Percentiles rank a stretch among this genome's conserved stretches.
These are phyloP conservation scores for Mirounga angustirostris DNA, from an alignment of 2,113 vertebrate genomes.

Conservation along the genomic window DNA sequence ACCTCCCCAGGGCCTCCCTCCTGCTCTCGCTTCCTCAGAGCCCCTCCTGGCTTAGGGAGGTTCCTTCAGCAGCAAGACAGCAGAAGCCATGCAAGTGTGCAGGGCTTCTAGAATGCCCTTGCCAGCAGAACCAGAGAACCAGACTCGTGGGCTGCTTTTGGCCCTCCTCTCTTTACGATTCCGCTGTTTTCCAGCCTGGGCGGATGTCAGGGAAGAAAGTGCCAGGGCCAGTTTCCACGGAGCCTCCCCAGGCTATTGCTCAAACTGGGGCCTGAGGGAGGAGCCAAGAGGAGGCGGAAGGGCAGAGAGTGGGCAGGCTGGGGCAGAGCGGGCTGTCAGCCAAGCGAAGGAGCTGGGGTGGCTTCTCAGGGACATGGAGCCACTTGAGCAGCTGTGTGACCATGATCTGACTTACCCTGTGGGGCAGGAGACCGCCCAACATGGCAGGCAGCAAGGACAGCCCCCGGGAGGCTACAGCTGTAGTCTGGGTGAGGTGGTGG, in stretches of 20 bases:
- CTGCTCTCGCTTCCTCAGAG: neutral
- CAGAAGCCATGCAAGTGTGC: neutral
- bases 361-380: neutral
- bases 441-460: rapidly evolving
- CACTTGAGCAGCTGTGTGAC: neutral
- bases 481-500: rapidly evolving
- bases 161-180: neutral
- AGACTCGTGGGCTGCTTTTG: neutral
- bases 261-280: neutral
- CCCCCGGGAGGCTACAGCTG: rapidly evolving
- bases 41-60: too few species aligned
- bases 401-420: rapidly evolving
- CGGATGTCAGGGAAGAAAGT: neutral
- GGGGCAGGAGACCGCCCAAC: too few species aligned
- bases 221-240: slow-evolving; percentile 43
- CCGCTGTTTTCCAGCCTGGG: neutral
- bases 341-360: neutral
- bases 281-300: neutral
- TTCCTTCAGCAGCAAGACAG: neutral
- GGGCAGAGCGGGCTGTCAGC: rapidly evolving
- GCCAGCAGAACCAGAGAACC: neutral
- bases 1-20: neutral
- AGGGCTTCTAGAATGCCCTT: neutral
- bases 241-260: neutral
- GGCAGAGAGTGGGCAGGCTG: neutral